These are phyloP conservation scores for Thunnus thynnus DNA, from an alignment of 2,113 vertebrate species.

Conservation along the genomic window DNA sequence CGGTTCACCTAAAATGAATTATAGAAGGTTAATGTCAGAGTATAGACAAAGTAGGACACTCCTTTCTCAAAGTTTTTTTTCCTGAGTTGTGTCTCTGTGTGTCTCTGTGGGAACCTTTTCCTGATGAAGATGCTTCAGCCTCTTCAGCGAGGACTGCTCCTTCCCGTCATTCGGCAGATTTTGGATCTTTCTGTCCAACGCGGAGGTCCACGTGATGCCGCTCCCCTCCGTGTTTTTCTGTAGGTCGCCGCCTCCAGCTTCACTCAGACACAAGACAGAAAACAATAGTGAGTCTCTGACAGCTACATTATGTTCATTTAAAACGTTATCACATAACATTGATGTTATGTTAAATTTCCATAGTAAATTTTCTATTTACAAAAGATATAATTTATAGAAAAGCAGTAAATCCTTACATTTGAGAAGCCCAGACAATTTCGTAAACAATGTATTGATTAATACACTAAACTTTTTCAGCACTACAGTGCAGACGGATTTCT, in stretches of 20 bases:
- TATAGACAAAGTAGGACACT: background rate
- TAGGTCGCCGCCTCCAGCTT: background rate
- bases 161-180: conserved; percentile 75
- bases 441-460: too few relatives aligned
- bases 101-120: conserved; percentile 87
- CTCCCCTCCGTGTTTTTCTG: conserved; percentile 46
- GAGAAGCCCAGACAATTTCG: too few relatives aligned
- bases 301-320: background rate
- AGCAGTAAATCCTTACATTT: too few relatives aligned
- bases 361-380: too few relatives aligned
- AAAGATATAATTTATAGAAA: too few relatives aligned
- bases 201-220: conserved; percentile 91
- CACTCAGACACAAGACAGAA: conserved; percentile 23
- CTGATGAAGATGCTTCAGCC: conserved; percentile 89
- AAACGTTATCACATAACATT: too few relatives aligned
- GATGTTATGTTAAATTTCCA: too few relatives aligned
- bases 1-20: conserved; percentile 86
- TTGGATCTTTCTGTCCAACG: conserved; percentile 83
- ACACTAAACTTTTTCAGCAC: too few relatives aligned
- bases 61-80: background rate
- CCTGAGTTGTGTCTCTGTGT: background rate
- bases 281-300: background rate
- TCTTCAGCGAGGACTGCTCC: conserved; percentile 85
- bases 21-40: too few relatives aligned
- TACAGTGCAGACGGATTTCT: too few relatives aligned